Evolutionary conservation across 1,140 invertebrate genomes (phyloP).

Genomic region (Drosophila repletoides): DNA sequence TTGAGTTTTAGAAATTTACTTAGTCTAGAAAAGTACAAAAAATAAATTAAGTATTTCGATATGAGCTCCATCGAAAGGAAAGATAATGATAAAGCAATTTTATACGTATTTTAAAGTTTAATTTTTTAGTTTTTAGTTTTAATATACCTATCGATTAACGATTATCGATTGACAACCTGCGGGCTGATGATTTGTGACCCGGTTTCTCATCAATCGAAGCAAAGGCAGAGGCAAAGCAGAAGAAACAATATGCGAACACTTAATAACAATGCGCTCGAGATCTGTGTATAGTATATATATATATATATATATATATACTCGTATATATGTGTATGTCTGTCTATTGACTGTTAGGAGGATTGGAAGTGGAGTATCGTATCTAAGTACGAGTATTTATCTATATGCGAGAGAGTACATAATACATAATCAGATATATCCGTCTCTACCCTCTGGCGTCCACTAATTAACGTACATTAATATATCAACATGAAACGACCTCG

Average conservation of each 20-base stretch:
- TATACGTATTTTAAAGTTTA: not conserved
- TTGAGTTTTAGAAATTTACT: too few relatives aligned
- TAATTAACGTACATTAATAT: constrained; percentile 79
- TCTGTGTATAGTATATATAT: not conserved
- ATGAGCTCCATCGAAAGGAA: too few relatives aligned
- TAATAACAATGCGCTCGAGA: constrained; percentile 2
- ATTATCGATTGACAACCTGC: not conserved
- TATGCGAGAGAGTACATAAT: not conserved
- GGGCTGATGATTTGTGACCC: too few relatives aligned
- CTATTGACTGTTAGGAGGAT: too few relatives aligned
- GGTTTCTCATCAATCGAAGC: too few relatives aligned
- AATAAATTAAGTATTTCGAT: too few relatives aligned
- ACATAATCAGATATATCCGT: constrained; percentile 27
- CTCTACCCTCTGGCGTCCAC: constrained; percentile 35
- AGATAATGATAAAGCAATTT: too few relatives aligned
- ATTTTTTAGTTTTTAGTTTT: too few relatives aligned
- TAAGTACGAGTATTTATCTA: not conserved
- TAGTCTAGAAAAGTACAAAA: too few relatives aligned
- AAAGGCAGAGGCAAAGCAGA: too few relatives aligned
- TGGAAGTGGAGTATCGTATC: not conserved
- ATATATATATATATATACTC: not conserved
- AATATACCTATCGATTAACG: too few relatives aligned
- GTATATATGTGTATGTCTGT: not conserved
- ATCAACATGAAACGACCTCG: constrained; percentile 75
- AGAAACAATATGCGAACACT: too few relatives aligned